A percentile compares a stretch with the other conserved stretches of the same genome.
These are phyloP conservation scores for Stegophylla sp. DNA, from an alignment of 2,888 invertebrate species.

Conservation along the genomic window DNA sequence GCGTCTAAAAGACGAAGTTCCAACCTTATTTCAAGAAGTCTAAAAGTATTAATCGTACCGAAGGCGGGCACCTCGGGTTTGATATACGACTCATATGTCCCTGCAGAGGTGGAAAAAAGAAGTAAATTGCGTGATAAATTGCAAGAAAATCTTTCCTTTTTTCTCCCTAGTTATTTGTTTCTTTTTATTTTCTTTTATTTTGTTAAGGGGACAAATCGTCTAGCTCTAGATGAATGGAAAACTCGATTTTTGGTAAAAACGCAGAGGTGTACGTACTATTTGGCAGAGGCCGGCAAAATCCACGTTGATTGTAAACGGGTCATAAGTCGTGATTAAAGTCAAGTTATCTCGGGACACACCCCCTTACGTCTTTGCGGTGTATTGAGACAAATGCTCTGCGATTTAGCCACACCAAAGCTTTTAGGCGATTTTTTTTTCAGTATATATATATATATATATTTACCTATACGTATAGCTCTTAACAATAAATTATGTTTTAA, in stretches of 20 bases:
- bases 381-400: slow-evolving; percentile 55
- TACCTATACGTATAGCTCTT: slow-evolving; percentile 15
- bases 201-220: slow-evolving; percentile 51
- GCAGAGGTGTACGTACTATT: slow-evolving; percentile 1
- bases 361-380: slow-evolving; percentile 31
- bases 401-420: slow-evolving; percentile 50
- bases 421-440: slow-evolving; percentile 23
- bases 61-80: slow-evolving; percentile 52
- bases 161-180: slow-evolving; percentile 16
- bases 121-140: slow-evolving; percentile 58
- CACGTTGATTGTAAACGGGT: slow-evolving; percentile 58
- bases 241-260: slow-evolving; percentile 46
- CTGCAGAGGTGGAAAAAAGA: slow-evolving; percentile 48
- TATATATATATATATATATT: slow-evolving; percentile 10
- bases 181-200: slow-evolving; percentile 26
- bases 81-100: slow-evolving; percentile 47
- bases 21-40: slow-evolving; percentile 44
- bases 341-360: slow-evolving; percentile 51
- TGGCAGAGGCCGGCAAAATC: slow-evolving; percentile 34
- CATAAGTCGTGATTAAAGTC: slow-evolving; percentile 59
- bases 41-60: slow-evolving; percentile 55
- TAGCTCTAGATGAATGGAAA: slow-evolving; percentile 10
- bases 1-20: slow-evolving; percentile 55
- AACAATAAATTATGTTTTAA: slow-evolving; percentile 45
- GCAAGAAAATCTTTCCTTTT: slow-evolving; percentile 40